phyloP scores from a whole-genome alignment of 2,797 vertebrate genomes.

The Ataeniobius toweri region DNA sequence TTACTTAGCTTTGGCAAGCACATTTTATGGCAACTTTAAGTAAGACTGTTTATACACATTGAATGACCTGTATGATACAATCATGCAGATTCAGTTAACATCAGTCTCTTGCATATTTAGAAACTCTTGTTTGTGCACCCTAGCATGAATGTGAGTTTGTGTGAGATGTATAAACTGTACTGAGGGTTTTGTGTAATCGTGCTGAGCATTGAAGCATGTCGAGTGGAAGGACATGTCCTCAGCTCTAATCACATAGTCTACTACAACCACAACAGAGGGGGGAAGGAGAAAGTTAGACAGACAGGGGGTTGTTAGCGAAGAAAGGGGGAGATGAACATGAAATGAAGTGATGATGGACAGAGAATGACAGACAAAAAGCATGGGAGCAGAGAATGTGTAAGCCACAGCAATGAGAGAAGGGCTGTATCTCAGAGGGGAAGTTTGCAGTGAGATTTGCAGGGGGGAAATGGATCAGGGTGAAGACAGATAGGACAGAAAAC shows the following conservation, averaged over 20 bases:
- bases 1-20: slow-evolving; percentile 10
- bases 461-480: slow-evolving; percentile 45
- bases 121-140: slow-evolving; percentile 35
- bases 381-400: slow-evolving; percentile 15
- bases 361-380: slow-evolving; percentile 33
- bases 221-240: slow-evolving; percentile 78
- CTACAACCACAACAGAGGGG: slow-evolving; percentile 60
- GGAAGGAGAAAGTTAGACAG: slow-evolving; percentile 46
- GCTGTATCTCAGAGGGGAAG: slow-evolving; percentile 27
- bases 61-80: slow-evolving; percentile 49
- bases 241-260: slow-evolving; percentile 72
- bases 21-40: slow-evolving; percentile 23
- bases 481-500: slow-evolving; percentile 27
- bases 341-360: slow-evolving; percentile 58
- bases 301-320: slow-evolving; percentile 47
- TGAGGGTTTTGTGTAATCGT: slow-evolving; percentile 78
- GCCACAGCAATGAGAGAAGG: slow-evolving; percentile 19
- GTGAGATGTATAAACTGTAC: slow-evolving; percentile 47
- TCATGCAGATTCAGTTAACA: slow-evolving; percentile 46
- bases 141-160: slow-evolving; percentile 21
- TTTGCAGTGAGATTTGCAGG: slow-evolving; percentile 34
- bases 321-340: slow-evolving; percentile 50
- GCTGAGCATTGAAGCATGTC: slow-evolving; percentile 73
- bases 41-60: slow-evolving; percentile 45
- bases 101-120: slow-evolving; percentile 60